Evolutionary conservation across 2,113 vertebrate species (phyloP).

Genomic region (Myrmecobius fasciatus): DNA sequence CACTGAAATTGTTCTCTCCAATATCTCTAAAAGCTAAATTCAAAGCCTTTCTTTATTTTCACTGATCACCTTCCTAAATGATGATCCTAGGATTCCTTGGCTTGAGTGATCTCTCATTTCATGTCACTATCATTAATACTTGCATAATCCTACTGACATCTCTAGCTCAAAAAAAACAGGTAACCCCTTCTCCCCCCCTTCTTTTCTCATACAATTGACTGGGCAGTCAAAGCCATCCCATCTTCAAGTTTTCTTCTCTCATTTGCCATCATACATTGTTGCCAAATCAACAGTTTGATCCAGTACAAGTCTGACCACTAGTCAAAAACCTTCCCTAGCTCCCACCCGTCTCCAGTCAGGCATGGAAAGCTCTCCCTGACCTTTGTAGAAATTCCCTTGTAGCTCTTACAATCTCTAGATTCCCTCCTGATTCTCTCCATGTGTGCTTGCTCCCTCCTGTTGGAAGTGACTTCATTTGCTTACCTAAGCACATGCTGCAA

Average conservation of each 20-base stretch:
- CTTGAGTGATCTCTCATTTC: not conserved
- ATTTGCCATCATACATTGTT: too few species aligned
- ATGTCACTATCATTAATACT: not conserved
- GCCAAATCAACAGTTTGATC: not conserved
- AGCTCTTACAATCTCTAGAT: not conserved
- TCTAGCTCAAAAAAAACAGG: not conserved
- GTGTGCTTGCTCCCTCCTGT: not conserved
- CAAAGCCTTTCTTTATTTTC: not conserved
- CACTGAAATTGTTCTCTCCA: not conserved
- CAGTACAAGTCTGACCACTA: not conserved
- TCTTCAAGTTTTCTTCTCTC: not conserved
- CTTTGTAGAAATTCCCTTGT: not conserved
- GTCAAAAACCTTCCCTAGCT: not conserved
- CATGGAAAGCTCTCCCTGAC: not conserved
- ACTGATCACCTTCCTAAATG: not conserved
- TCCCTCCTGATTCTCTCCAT: not conserved
- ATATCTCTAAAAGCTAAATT: not conserved
- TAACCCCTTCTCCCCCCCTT: too few species aligned
- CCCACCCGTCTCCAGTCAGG: not conserved
- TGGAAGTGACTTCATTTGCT: not conserved
- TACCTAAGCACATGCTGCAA: not conserved
- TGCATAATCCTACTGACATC: not conserved
- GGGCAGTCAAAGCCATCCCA: too few species aligned
- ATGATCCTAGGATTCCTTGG: not conserved
- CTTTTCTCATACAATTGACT: too few species aligned